phyloP scores from a whole-genome alignment of 92 coral and sea anemone species.

The Siderastrea siderea region DNA sequence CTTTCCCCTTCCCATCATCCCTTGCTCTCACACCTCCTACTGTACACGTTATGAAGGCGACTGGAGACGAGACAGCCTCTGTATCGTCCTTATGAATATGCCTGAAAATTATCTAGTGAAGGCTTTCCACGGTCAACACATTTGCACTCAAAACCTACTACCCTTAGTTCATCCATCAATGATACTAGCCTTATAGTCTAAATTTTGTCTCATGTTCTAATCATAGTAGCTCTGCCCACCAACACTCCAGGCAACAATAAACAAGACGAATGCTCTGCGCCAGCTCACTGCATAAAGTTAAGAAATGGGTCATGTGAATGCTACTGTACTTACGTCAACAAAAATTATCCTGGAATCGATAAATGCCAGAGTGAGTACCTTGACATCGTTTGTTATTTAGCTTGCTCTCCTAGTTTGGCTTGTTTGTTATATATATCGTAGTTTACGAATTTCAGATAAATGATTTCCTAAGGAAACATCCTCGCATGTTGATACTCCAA shows the following conservation, averaged over 20 bases:
- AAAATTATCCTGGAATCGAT: background rate
- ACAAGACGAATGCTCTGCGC: background rate
- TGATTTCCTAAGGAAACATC: no score
- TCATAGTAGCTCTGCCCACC: background rate
- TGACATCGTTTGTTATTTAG: background rate
- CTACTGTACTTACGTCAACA: slow-evolving; percentile 11
- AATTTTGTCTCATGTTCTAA: background rate
- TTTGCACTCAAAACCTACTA: background rate
- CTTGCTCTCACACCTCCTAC: no score
- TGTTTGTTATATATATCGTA: no score
- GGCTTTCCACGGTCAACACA: background rate
- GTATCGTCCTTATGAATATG: no score
- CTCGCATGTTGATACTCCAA: no score
- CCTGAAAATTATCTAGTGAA: no score
- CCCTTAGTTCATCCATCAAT: background rate
- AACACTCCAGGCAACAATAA: background rate
- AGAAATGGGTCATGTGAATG: slow-evolving; percentile 3
- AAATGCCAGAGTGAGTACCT: slow-evolving; percentile 8
- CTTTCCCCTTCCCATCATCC: no score
- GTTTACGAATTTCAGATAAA: no score
- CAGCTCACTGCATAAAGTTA: slow-evolving; percentile 1
- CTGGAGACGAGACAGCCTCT: no score
- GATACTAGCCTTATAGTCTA: background rate
- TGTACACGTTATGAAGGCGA: no score
- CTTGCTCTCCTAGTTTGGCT: background rate